phyloP scores from a whole-genome alignment of 2,113 vertebrate genomes.

The Diphyllodes magnificus region DNA sequence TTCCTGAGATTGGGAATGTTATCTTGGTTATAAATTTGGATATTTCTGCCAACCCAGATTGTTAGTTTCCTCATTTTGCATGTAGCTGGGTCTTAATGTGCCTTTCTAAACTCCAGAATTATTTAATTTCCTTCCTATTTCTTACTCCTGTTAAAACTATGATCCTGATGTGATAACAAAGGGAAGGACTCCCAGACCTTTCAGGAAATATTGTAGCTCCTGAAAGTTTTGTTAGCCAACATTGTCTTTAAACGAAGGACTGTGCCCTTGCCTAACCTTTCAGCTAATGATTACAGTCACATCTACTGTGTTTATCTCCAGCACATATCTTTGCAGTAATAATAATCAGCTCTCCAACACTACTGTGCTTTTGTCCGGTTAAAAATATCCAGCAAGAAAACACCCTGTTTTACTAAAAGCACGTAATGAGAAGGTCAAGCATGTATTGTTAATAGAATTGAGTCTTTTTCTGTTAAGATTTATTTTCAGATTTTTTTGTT shows the following conservation, averaged over 20 bases:
- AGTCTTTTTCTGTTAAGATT: constrained; percentile 13
- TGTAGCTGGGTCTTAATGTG: neutral
- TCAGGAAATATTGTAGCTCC: constrained; percentile 34
- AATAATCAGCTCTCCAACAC: constrained; percentile 34
- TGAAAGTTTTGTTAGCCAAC: constrained; percentile 29
- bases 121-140: constrained; percentile 69
- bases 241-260: constrained; percentile 46
- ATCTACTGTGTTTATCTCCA: constrained; percentile 15
- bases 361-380: constrained; percentile 29
- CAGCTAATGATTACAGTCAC: constrained; percentile 19
- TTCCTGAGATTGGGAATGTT: neutral
- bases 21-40: neutral
- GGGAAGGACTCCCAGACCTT: constrained; percentile 48
- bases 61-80: constrained; percentile 55
- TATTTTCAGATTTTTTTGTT: constrained; percentile 28
- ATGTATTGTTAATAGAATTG: neutral
- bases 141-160: constrained; percentile 31
- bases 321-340: neutral
- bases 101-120: constrained; percentile 38
- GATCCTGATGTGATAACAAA: constrained; percentile 34
- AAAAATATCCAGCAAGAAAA: constrained; percentile 32
- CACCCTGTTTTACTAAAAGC: neutral
- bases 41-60: neutral
- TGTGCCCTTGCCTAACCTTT: constrained; percentile 39
- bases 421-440: neutral